Base-by-base conservation (phyloP, 2,888 invertebrate species). In the Aphodius sticticus region DNA sequence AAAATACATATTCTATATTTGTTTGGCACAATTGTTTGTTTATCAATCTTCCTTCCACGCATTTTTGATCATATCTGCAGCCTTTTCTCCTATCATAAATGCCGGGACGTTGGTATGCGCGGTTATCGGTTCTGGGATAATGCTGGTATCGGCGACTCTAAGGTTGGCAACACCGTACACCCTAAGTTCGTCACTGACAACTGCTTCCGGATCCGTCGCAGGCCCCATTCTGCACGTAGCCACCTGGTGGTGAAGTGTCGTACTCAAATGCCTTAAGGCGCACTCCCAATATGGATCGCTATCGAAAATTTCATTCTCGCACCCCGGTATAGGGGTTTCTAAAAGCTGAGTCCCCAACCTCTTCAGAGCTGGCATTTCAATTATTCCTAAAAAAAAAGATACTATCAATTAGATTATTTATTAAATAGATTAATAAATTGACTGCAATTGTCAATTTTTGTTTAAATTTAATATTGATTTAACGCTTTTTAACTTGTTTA, bases 221-320 rank as follows among this genome's bases (percentile, higher is more conserved):
- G 93, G 92, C 0, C 95, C 95, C 95, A 95, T 95, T 84, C 93
- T 93, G 82, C 93, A 93, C 0, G 94, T 94, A 6, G 93, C 93
- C 15, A 83, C 86, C 35, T 87, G 84, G 81, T 88, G 86, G 35
- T 87, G 85, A 71, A 85, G 78, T 7, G 85, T 85, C 6, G 83
- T 81, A 16, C 86, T 79, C 35, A 85, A 72, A 78, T 86, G 84
- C 69, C 84, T 79, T 92, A 88, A 14, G 91, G 93, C 92, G 86
- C 95, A 95, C 82, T 92, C 92, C 94, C 95, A 94, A 85, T 95
- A 95, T 38, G 91, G 92, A 80, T 94, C 94, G 0, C 92, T 90
- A 82, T 91, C 92, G 80, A 92, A 92, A 4, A 82, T 81, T 16
- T 88, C 83, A 0, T 86, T 82, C 36, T 89, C 89, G 86, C 94